Evolutionary conservation across 2,888 invertebrate genomes (phyloP).

Genomic region (Agrotis segetum): DNA sequence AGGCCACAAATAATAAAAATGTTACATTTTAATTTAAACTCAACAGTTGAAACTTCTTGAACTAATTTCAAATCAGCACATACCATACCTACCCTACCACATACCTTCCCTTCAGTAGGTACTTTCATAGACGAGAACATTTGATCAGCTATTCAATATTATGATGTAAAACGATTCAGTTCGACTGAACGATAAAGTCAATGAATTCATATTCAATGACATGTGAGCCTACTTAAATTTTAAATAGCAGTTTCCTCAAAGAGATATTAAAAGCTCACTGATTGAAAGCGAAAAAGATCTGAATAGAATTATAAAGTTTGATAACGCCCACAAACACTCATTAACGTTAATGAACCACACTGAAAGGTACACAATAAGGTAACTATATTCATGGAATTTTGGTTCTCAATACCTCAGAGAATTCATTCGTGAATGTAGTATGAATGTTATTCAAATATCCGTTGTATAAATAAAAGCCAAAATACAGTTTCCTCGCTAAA

Average conservation of each 20-base stretch:
- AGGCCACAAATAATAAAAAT: background rate
- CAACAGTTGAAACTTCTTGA: background rate
- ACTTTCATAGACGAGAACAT: conserved; percentile 6
- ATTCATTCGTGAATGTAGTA: background rate
- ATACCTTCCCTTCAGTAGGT: conserved; percentile 11
- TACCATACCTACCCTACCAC: too few species aligned
- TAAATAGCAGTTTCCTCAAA: conserved; percentile 9
- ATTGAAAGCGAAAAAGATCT: background rate
- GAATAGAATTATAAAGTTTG: conserved; percentile 1
- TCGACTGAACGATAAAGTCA: background rate
- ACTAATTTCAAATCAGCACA: background rate
- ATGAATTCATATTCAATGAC: conserved; percentile 32
- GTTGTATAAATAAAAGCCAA: background rate
- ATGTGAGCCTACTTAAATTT: conserved; percentile 24
- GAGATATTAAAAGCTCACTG: background rate
- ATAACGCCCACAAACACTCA: background rate
- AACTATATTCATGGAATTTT: background rate
- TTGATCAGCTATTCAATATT: conserved; percentile 44
- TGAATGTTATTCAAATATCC: background rate
- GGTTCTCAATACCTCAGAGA: background rate
- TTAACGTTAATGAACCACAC: background rate
- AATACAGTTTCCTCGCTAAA: too few species aligned
- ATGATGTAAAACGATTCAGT: conserved; percentile 44
- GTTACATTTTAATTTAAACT: background rate
- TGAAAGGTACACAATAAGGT: background rate